Base-by-base conservation (phyloP, 2,888 invertebrate species). In the Mimachlamys varia region DNA sequence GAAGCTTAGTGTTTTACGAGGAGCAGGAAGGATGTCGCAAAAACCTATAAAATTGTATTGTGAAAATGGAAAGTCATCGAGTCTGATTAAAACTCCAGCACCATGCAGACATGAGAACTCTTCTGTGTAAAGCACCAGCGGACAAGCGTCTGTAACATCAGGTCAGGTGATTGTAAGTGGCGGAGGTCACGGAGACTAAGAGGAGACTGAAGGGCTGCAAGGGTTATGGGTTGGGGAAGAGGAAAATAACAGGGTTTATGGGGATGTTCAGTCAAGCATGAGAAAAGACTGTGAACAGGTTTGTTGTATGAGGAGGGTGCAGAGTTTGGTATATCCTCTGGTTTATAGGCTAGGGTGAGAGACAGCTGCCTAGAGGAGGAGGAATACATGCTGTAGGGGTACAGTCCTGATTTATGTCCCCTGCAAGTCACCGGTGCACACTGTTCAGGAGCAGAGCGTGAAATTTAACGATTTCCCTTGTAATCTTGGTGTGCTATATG, bases 1-100 rank as follows among this genome's bases (percentile, higher is more conserved):
- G 22, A 76, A 76, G 76, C 76, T 33, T 76, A 33, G 76, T 15
- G 33, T 76, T 76, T 76, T 76, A 76, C 10, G 76, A 76, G 76
- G 76, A 76, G 76, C 76, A 76, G 76, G 76, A 76, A 76, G 76
- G 76, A 76, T 76, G 76, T 76, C 33, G 33, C 76, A 76, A 76
- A 76, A 76, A 76, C 76, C 76, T n/a, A 76, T 76, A 76, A 76
- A 76, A 76, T 76, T 76, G 76, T 76, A 5, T 76, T 76, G 27
- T 76, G 76, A 76, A 76, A 76, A 76, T 33, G 27, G 76, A 76
- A 76, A 76, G 76, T 33, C 76, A 76, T 76, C 12, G 27, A 76
- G 76, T 10, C 76, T 76, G 76, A 76, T 27, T 76, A 76, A 76
- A 76, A 33, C 76, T 76, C 33, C 22, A 58, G 58, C 58, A n/a